phyloP scores from a whole-genome alignment of 2,113 vertebrate species.

The Cyprinus carpio region DNA sequence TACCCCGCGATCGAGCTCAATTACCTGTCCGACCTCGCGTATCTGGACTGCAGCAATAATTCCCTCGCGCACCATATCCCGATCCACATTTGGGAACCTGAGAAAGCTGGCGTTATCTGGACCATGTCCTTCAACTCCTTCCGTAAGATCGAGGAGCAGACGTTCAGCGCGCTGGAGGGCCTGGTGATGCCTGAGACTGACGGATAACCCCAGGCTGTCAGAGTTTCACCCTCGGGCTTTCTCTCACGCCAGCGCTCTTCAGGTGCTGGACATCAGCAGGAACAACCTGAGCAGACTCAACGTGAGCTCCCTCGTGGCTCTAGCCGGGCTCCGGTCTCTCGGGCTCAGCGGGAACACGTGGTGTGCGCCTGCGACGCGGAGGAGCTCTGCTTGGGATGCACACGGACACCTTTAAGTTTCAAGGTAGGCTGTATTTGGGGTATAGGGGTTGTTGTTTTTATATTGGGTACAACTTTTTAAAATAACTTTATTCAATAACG shows the following conservation, averaged over 20 bases:
- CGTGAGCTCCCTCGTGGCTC: conserved; percentile 70
- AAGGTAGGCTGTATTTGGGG: conserved; percentile 76
- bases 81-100: conserved; percentile 85
- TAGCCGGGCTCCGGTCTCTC: conserved; percentile 78
- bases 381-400: conserved; percentile 83
- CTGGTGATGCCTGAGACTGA: conserved; percentile 88
- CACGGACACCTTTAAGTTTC: conserved; percentile 78
- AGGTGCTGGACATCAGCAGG: conserved; percentile 87
- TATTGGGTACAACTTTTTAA: no score
- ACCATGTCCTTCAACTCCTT: conserved; percentile 90
- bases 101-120: conserved; percentile 86
- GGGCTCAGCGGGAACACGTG: conserved; percentile 87
- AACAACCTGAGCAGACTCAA: conserved; percentile 83
- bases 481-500: not conserved
- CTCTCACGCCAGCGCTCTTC: conserved; percentile 81
- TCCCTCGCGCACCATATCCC: conserved; percentile 79
- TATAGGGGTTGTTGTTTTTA: not conserved
- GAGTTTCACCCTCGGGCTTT: conserved; percentile 83
- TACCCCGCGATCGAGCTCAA: conserved; percentile 84
- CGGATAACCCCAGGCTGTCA: conserved; percentile 83
- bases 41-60: conserved; percentile 89
- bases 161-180: conserved; percentile 82
- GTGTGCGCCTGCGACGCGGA: conserved; percentile 87
- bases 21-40: conserved; percentile 88
- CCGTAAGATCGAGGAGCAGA: conserved; percentile 77